phyloP scores from a whole-genome alignment of 2,888 invertebrate genomes.

The Caenorhabditis virilis region DNA sequence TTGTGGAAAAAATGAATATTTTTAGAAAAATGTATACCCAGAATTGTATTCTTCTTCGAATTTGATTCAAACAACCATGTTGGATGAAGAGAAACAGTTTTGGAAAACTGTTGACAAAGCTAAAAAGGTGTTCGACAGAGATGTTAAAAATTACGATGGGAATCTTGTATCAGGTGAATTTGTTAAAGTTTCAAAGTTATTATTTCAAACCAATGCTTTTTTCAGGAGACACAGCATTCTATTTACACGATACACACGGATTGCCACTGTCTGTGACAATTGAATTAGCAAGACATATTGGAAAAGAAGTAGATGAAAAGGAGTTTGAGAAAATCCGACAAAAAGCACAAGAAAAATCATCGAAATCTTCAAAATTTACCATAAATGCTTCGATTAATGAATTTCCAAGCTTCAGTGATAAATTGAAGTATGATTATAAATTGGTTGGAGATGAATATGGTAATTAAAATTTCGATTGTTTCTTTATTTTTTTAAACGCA shows the following conservation, averaged over 20 bases:
- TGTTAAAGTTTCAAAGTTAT: constrained; percentile 1
- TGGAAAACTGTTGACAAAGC: constrained; percentile 40
- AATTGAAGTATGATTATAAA: constrained; percentile 16
- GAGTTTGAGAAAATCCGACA: constrained; percentile 19
- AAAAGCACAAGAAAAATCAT: constrained; percentile 21
- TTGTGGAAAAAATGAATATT: too few relatives aligned
- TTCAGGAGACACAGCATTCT: constrained; percentile 32
- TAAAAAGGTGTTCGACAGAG: constrained; percentile 24
- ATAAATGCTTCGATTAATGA: constrained; percentile 9
- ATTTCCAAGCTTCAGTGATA: constrained; percentile 22
- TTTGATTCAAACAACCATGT: constrained; percentile 23
- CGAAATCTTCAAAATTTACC: constrained; percentile 18
- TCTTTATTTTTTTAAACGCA: neutral
- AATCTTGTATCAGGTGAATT: neutral
- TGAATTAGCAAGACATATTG: constrained; percentile 33
- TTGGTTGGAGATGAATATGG: constrained; percentile 13
- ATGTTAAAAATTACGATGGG: constrained; percentile 5
- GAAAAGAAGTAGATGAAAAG: constrained; percentile 37
- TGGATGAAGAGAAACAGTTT: constrained; percentile 37
- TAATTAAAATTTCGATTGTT: neutral
- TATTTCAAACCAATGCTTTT: neutral
- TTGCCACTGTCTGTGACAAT: constrained; percentile 43
- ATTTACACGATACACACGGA: constrained; percentile 42
- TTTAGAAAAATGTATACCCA: neutral
- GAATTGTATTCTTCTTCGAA: constrained; percentile 10